Evolutionary conservation across 2,797 vertebrate genomes (phyloP), one percentile per base, ranked within the genome.

Genomic region (Dromococcyx pavoninus): DNA sequence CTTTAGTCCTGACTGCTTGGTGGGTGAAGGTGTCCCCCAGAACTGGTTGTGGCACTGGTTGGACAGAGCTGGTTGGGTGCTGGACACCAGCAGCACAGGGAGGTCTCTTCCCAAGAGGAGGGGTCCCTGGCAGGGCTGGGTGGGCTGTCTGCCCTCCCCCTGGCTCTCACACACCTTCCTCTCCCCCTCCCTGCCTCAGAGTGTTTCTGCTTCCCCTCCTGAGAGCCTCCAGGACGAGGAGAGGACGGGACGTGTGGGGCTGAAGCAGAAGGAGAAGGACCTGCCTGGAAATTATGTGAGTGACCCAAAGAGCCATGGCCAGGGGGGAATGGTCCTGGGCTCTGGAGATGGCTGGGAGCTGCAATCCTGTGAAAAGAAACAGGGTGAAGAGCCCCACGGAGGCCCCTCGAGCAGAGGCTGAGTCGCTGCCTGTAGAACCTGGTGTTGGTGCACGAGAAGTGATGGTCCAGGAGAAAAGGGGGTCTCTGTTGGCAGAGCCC

Each of bases 211-310:
- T 7, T 99, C 99, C 3, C 98, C 98, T 9, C 97, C 98, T 0
- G 98, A 98, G 97, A 99, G 98, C 81, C 97, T 97, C 87, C 98
- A 94, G 53, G 94, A 94, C 0, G 98, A 98, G 86, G 98, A 98
- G 86, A 97, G 43, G 13, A 94, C 96, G 10, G 97, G 98, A 8
- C 15, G 97, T 93, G 3, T 93, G 12, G 85, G 98, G 93, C 39
- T 98, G 89, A 99, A 98, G 73, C 98, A 96, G 87, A 98, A 99
- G 6, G 99, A 99, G 51, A 99, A 99, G 93, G 98, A 99, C 17
- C 71, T 97, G 11, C 96, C 98, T 0, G 98, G 97, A 30, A 98
- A 97, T 95, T 99, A 98, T 1, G 98, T 99, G 98, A 57, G 98
- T 97, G 27, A 33, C 0, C 28, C 18, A 1, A 2, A 22, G 53